Evolutionary conservation across 2,113 vertebrate genomes (phyloP).

Genomic region (Cyprinodon brontotheroides): DNA sequence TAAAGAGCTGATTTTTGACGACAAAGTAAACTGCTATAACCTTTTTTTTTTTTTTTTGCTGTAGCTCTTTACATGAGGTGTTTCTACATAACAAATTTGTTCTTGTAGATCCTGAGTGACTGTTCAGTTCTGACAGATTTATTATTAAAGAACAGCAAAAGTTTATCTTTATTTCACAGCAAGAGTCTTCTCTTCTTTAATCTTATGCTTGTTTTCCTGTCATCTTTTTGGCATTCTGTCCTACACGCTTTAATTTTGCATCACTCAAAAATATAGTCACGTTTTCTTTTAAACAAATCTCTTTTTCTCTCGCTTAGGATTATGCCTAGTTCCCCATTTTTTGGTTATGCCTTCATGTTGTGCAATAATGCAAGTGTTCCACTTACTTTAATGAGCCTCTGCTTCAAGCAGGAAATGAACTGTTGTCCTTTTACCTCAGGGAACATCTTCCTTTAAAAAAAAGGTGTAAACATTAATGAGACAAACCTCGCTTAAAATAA

Average conservation of each 20-base stretch:
- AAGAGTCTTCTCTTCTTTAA: conserved; percentile 22
- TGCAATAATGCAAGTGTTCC: conserved; percentile 41
- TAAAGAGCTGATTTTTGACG: neutral
- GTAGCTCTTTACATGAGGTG: conserved; percentile 19
- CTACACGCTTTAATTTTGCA: conserved; percentile 6
- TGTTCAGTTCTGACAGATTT: conserved; percentile 44
- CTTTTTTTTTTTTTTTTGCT: neutral
- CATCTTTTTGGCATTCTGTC: conserved; percentile 35
- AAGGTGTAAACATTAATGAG: conserved; percentile 56
- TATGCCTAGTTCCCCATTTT: conserved; percentile 16
- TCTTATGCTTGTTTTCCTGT: conserved; percentile 38
- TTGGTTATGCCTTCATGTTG: conserved; percentile 32
- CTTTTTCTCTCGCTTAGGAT: neutral
- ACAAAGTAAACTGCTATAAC: neutral
- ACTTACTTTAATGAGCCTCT: conserved; percentile 60
- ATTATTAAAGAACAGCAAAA: conserved; percentile 49
- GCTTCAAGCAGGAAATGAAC: conserved; percentile 49
- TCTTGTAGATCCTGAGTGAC: conserved; percentile 6
- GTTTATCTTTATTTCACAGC: conserved; percentile 31
- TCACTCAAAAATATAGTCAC: conserved; percentile 3
- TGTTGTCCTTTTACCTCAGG: conserved; percentile 43
- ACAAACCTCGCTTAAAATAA: conserved; percentile 46
- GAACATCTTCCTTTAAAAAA: conserved; percentile 25
- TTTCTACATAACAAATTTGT: conserved; percentile 16
- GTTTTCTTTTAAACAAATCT: conserved; percentile 1